Conservation (phyloP, 2,888 invertebrate genomes). For the Sesia apiformis region DNA sequence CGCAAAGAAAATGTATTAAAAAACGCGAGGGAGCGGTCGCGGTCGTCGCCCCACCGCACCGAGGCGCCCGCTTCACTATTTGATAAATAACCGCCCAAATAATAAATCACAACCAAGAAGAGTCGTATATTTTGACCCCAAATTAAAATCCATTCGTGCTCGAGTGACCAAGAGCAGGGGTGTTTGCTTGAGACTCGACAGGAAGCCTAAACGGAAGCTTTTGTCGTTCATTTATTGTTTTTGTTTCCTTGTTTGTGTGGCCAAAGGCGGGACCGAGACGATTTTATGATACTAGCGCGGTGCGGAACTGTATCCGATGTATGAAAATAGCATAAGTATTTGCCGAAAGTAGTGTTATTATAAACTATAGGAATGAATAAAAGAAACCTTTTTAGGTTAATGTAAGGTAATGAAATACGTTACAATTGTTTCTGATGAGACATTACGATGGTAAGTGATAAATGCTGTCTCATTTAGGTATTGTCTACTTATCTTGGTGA, state of each 20-base stretch:
- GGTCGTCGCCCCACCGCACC: slow-evolving; percentile 20
- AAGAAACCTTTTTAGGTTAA: no score
- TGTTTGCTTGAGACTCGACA: slow-evolving; percentile 21
- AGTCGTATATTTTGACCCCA: slow-evolving; percentile 12
- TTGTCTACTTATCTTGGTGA: no score
- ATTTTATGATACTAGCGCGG: neutral
- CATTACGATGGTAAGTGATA: no score
- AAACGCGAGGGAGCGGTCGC: slow-evolving; percentile 13
- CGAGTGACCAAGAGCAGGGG: slow-evolving; percentile 35
- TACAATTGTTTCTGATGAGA: no score
- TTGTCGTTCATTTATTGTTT: slow-evolving; percentile 41
- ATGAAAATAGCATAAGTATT: no score
- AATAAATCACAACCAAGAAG: slow-evolving; percentile 37
- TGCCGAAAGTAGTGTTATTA: no score
- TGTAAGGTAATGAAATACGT: no score
- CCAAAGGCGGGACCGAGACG: neutral
- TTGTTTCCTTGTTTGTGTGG: slow-evolving; percentile 42
- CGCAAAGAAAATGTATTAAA: slow-evolving; percentile 41
- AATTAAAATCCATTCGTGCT: slow-evolving; percentile 21
- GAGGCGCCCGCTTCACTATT: slow-evolving; percentile 29
- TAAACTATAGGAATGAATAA: no score
- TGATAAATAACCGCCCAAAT: slow-evolving; percentile 50
- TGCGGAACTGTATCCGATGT: no score
- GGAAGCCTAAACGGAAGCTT: slow-evolving; percentile 45
- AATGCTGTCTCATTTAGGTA: no score